Percentiles rank a stretch among this genome's conserved stretches.
These are phyloP conservation scores for Pomacea canaliculata DNA, from an alignment of 2,888 invertebrate genomes.

Conservation along the genomic window DNA sequence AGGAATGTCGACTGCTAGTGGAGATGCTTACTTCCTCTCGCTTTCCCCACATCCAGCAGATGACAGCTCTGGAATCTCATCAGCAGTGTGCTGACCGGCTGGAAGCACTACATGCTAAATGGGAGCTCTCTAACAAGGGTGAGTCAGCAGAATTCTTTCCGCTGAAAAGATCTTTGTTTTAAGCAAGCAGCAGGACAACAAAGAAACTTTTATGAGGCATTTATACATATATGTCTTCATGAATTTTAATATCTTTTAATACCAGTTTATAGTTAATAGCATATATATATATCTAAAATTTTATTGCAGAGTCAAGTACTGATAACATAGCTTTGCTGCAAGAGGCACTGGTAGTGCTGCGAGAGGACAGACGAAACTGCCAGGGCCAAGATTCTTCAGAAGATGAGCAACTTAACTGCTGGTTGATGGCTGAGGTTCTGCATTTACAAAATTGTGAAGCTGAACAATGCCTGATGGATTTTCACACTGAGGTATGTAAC, in stretches of 20 bases:
- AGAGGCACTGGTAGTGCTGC: slow-evolving; percentile 45
- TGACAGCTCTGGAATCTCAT: slow-evolving; percentile 43
- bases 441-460: slow-evolving; percentile 53
- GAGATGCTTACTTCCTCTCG: slow-evolving; percentile 41
- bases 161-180: neutral
- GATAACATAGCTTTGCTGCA: slow-evolving; percentile 42
- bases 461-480: slow-evolving; percentile 39
- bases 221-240: too few relatives aligned
- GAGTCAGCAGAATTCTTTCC: slow-evolving; percentile 6
- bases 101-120: slow-evolving; percentile 37
- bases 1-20: slow-evolving; percentile 48
- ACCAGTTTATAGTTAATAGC: slow-evolving; percentile 1
- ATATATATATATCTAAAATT: neutral
- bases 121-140: slow-evolving; percentile 28
- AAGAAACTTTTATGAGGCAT: too few relatives aligned
- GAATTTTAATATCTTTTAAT: too few relatives aligned
- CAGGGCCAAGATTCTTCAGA: slow-evolving; percentile 28
- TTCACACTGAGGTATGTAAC: slow-evolving; percentile 40
- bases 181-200: neutral
- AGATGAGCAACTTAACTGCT: slow-evolving; percentile 39
- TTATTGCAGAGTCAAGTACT: slow-evolving; percentile 15
- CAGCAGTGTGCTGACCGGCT: slow-evolving; percentile 52
- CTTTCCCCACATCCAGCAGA: slow-evolving; percentile 34
- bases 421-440: slow-evolving; percentile 54
- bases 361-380: slow-evolving; percentile 42